Evolutionary conservation across 2,797 vertebrate species (phyloP), one percentile per base, ranked within the genome.

Genomic region (Tadarida brasiliensis): DNA sequence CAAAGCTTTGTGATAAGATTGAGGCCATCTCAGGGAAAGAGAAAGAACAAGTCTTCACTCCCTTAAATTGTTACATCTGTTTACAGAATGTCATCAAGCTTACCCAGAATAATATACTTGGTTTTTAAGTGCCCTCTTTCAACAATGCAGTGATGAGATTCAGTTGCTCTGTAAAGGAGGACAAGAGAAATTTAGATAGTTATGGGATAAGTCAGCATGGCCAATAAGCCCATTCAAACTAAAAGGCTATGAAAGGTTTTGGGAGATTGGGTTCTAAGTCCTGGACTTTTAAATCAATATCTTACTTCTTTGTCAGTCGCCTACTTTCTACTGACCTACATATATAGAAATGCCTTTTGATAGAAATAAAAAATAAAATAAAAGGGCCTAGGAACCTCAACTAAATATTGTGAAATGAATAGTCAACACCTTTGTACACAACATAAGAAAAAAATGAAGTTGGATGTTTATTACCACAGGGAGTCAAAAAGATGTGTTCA

Each of bases 111-210:
- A 56, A 82, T 30, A 63, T 14, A n/a, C 8, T n/a, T 81, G 35
- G 49, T 56, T 80, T 24, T 51, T 81, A 67, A 70, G 99, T 97
- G 99, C 99, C 96, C 99, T 99, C 98, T 99, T 99, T 98, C 99
- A 99, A 98, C 99, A 99, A 98, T 99, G 99, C 56, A 99, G 99
- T 0, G 99, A 99, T 26, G 99, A 99, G 3, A 99, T 99, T 94
- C 99, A 99, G 98, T 99, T 99, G 98, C 98, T 99, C 82, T 99
- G 98, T n/a, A 99, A 99, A 98, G 98, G 99, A 0, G 99, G 99
- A 0, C 98, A 99, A 98, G 99, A 99, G 73, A 99, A 99, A 97
- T 99, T 97, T 98, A 99, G 91, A 99, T 99, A 98, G 99, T 99
- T 97, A 99, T 99, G 99, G 99, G 98, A 1, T 98, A 99, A 0